Conservation (phyloP, 2,113 vertebrate genomes). For the Eidolon helvum region DNA sequence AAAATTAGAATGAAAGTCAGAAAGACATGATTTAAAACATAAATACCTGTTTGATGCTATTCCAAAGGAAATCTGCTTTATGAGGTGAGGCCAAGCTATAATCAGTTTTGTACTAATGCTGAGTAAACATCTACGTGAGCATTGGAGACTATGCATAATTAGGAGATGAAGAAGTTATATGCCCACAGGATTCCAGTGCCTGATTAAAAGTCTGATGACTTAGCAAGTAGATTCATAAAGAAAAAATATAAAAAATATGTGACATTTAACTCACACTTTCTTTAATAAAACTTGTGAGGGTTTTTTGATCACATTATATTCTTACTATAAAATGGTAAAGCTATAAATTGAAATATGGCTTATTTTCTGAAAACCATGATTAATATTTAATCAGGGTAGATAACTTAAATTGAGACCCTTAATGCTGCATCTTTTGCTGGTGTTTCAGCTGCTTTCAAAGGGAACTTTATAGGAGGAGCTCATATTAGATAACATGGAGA, state of each 20-base stretch:
- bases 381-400: not conserved
- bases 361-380: not conserved
- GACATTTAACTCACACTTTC: not conserved
- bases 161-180: not conserved
- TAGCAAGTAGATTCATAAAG: not conserved
- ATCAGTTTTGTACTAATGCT: slow-evolving; percentile 27
- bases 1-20: slow-evolving; percentile 59
- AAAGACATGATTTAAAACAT: slow-evolving; percentile 33
- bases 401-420: not conserved
- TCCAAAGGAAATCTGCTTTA: slow-evolving; percentile 31
- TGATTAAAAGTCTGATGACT: not conserved
- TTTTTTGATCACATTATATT: not conserved
- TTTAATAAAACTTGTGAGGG: not conserved
- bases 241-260: not conserved
- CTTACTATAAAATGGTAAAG: not conserved
- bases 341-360: not conserved
- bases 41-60: slow-evolving; percentile 37
- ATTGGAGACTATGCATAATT: slow-evolving; percentile 14
- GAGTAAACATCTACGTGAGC: not conserved
- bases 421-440: not conserved
- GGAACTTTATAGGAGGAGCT: not conserved
- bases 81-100: not conserved
- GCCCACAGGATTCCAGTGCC: not conserved
- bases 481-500: not conserved
- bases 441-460: not conserved